phyloP scores from a whole-genome alignment of 1,140 invertebrate species.

The Amphibalanus amphitrite region DNA sequence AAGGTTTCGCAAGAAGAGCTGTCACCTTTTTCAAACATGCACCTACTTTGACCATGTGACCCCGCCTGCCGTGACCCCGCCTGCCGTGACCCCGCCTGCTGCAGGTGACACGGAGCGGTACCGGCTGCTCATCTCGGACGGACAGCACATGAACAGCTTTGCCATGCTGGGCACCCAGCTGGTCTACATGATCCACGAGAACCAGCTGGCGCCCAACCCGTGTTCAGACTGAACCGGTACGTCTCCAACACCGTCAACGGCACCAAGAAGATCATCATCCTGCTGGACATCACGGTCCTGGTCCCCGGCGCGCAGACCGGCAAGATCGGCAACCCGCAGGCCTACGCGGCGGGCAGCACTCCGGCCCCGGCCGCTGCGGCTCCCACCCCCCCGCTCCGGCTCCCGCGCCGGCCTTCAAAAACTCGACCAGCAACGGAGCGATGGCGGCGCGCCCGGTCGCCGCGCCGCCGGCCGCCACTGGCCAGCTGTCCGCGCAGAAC shows the following conservation, averaged over 20 bases:
- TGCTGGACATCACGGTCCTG: background rate
- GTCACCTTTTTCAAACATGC: no score
- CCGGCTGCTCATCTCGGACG: constrained; percentile 69
- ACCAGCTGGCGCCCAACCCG: constrained; percentile 46
- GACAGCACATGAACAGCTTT: constrained; percentile 58
- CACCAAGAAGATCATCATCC: constrained; percentile 37
- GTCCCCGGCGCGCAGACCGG: background rate
- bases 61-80: no score
- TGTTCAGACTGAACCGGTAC: constrained; percentile 58
- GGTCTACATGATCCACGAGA: constrained; percentile 48
- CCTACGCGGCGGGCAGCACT: background rate
- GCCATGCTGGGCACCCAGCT: constrained; percentile 83
- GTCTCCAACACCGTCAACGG: constrained; percentile 50
- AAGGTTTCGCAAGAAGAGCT: no score
- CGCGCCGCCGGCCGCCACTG: background rate
- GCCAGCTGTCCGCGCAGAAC: background rate
- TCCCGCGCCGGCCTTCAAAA: background rate
- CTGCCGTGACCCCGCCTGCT: no score
- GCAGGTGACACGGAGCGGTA: constrained; percentile 49
- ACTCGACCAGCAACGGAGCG: background rate
- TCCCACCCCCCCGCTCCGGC: background rate
- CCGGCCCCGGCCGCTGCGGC: background rate
- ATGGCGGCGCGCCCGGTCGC: background rate
- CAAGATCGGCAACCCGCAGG: background rate
- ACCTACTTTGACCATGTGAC: no score